Evolutionary conservation across 2,888 invertebrate species (phyloP).

Genomic region (Drosophila pseudotalamancana): DNA sequence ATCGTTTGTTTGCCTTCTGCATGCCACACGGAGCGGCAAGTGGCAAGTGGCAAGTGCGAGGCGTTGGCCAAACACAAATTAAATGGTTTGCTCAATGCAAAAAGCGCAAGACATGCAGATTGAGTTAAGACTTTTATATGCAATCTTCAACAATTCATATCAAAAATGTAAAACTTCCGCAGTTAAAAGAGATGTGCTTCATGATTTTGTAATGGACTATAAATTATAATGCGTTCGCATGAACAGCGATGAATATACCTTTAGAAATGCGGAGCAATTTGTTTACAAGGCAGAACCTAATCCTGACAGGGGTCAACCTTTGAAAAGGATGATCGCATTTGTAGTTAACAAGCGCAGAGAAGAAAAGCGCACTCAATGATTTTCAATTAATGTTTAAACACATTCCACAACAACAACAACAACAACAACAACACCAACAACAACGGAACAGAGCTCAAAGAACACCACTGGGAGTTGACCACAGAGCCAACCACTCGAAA

Average conservation of each 20-base stretch:
- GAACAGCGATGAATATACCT: too few species aligned
- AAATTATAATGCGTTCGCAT: too few species aligned
- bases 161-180: too few species aligned
- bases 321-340: neutral
- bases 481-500: slow-evolving; percentile 29
- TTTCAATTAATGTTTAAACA: slow-evolving; percentile 66
- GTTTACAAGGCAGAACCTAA: too few species aligned
- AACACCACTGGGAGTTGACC: slow-evolving; percentile 26
- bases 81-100: slow-evolving; percentile 11
- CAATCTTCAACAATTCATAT: too few species aligned
- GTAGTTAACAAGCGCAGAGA: neutral
- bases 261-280: too few species aligned
- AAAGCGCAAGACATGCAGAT: slow-evolving; percentile 7
- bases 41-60: slow-evolving; percentile 14
- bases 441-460: slow-evolving; percentile 9
- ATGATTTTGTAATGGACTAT: too few species aligned
- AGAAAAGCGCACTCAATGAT: slow-evolving; percentile 40
- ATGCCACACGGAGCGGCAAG: slow-evolving; percentile 27
- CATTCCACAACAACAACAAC: slow-evolving; percentile 34
- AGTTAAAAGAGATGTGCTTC: too few species aligned
- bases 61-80: neutral
- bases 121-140: neutral
- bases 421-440: slow-evolving; percentile 26
- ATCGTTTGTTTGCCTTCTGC: slow-evolving; percentile 36
- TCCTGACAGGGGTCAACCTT: neutral